Conservation (phyloP, 2,113 vertebrate genomes). For the Salminus brasiliensis region DNA sequence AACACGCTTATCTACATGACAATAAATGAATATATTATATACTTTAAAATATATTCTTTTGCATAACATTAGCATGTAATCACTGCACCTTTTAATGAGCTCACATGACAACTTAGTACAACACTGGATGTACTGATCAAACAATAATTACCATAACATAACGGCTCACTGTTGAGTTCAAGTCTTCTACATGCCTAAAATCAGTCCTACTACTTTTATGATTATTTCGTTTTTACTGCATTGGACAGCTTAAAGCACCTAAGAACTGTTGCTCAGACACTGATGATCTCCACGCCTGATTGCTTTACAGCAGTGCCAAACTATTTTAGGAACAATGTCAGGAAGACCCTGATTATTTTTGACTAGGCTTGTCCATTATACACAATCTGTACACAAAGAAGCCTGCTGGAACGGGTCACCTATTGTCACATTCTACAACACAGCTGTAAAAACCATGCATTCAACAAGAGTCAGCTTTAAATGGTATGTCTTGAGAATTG, state of each 20-base stretch:
- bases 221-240: too few species aligned
- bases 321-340: constrained; percentile 31
- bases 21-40: background rate
- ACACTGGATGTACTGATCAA: too few species aligned
- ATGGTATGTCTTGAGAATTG: too few species aligned
- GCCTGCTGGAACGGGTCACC: background rate
- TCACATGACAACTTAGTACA: too few species aligned
- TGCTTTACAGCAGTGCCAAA: constrained; percentile 19
- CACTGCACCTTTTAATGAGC: background rate
- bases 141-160: background rate
- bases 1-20: background rate
- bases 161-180: background rate
- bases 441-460: constrained; percentile 8
- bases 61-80: too few species aligned
- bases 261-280: background rate
- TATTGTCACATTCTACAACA: background rate
- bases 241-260: background rate
- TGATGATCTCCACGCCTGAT: background rate
- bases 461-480: background rate
- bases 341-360: constrained; percentile 33
- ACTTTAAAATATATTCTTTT: too few species aligned
- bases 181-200: background rate
- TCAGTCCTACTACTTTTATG: too few species aligned
- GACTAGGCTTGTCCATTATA: background rate
- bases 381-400: background rate